Percentiles rank a stretch among this genome's conserved stretches.
Evolutionary conservation across 1,140 invertebrate genomes (phyloP).

Genomic region (Tetragnatha versicolor): DNA sequence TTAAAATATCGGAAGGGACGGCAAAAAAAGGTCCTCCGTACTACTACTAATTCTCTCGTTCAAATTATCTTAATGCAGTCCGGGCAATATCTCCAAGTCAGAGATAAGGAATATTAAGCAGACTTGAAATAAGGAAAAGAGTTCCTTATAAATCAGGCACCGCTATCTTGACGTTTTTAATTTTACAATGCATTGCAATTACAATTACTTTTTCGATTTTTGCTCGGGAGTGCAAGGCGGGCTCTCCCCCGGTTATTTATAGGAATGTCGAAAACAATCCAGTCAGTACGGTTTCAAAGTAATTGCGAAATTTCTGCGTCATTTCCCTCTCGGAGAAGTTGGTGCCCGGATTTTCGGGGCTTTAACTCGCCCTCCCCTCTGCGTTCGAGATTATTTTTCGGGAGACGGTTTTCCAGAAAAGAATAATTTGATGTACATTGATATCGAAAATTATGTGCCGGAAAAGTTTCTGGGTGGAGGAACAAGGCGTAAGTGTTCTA

Average conservation of each 20-base stretch:
- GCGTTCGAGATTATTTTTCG: too few relatives aligned
- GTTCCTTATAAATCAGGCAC: constrained; percentile 18
- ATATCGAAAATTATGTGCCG: too few relatives aligned
- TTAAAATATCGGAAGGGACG: too few relatives aligned
- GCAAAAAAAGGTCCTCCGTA: too few relatives aligned
- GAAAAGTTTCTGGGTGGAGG: too few relatives aligned
- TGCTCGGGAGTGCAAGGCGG: not conserved
- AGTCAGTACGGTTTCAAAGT: constrained; percentile 15
- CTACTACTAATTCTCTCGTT: not conserved
- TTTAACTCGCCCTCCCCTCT: too few relatives aligned
- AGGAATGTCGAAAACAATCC: constrained; percentile 31
- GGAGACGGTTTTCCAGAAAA: too few relatives aligned
- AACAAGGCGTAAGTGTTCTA: too few relatives aligned
- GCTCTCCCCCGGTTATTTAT: constrained; percentile 30
- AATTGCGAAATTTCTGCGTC: constrained; percentile 39
- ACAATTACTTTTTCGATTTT: constrained; percentile 6
- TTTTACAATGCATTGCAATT: constrained; percentile 38
- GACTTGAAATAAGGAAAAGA: not conserved
- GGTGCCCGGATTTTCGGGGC: not conserved
- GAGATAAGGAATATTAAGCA: constrained; percentile 17
- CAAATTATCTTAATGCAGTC: not conserved
- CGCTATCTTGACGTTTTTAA: constrained; percentile 33
- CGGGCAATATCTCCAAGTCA: not conserved
- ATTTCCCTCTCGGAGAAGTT: constrained; percentile 8
- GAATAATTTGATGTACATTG: too few relatives aligned